Evolutionary conservation across 2,888 invertebrate species (phyloP), one percentile per base, ranked within the genome.

Genomic region (Pseudococcus jackbeardsleyi): DNA sequence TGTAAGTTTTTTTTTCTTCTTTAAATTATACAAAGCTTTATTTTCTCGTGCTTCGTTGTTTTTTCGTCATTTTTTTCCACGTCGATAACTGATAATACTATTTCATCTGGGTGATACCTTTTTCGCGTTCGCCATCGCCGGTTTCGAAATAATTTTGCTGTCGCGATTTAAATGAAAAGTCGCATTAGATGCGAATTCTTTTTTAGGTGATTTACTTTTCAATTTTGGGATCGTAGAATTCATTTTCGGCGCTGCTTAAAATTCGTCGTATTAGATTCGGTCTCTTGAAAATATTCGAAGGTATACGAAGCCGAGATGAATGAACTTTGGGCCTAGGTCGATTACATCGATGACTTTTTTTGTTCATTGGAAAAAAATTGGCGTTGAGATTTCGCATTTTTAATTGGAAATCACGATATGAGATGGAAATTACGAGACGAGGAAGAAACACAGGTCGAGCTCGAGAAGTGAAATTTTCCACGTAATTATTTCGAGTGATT

Each of bases 31-130:
- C 84, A 15, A 50, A 54, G 50, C 26, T 26, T 46, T 84, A 22
- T 84, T 19, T 15, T n/a, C 50, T 50, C 46, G 9, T 46, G 50
- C 50, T 85, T 54, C 54, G 54, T 85, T 85, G 26, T 33, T 84
- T 50, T 48, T 84, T 50, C 84, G 50, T 84, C 46, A 84, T 50
- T 84, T 84, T 84, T 84, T 46, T 46, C 48, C 84, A 39, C 84
- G 15, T 84, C 84, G 84, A 39, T 84, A 50, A n/a, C 22, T 22
- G 84, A 50, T 84, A 48, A 84, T 22, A 84, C 22, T 48, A 48
- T 84, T 84, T 22, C n/a, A 26, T 33, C 54, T 50, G 2, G 46
- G 84, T n/a, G 48, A 85, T 54, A 48, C 48, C 15, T 85, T 54
- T 48, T 26, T 85, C 46, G 11, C 6, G 15, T 84, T 39, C 17